Base-by-base conservation (phyloP, 1,140 invertebrate species). In the Drosophila repletoides region DNA sequence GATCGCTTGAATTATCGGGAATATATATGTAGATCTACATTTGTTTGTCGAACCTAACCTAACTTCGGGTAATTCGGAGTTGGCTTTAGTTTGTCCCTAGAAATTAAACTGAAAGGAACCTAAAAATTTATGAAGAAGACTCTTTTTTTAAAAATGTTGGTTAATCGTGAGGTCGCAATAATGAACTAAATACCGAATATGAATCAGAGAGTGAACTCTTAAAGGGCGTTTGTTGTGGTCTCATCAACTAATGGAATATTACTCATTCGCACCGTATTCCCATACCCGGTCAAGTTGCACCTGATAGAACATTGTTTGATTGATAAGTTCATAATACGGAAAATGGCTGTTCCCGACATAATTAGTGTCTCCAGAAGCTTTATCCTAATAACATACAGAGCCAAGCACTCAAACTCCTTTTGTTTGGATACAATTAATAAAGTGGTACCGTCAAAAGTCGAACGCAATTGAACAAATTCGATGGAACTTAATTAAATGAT, bases 231-330 rank as follows among this genome's bases (percentile, higher is more conserved):
- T 45, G 31, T 21, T 55, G 34, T 65, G 26, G 61, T 15, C 40
- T 55, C 64, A 68, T 68, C 56, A 45, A 43, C 43, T 72, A 68
- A 72, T 56, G 43, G 38, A 9, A 12, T 29, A 61, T 68, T 46
- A 67, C 33, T 21, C 48, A 68, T 68, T 21, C 19, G 48, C 9
- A 28, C 15, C 9, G 26, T 48, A 28, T 19, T 12, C 21, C 21
- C 6, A 3, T 0, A 15, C 19, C 6, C 17, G 38, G 28, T 51
- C 21, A 3, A 36, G 21, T 2, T n/a, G 15, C 3, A 9, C 19
- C 17, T 53, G 40, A 24, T 45, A 55, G 29, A 5, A n/a, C 6
- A 26, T 9, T 34, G 19, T 59, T 19, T 59, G 43, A 49, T 66
- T 67, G 46, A 60, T 61, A 60, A 52, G 56, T 24, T 51, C n/a